Evolutionary conservation across 2,113 vertebrate genomes (phyloP).

Genomic region (Plectropomus leopardus): DNA sequence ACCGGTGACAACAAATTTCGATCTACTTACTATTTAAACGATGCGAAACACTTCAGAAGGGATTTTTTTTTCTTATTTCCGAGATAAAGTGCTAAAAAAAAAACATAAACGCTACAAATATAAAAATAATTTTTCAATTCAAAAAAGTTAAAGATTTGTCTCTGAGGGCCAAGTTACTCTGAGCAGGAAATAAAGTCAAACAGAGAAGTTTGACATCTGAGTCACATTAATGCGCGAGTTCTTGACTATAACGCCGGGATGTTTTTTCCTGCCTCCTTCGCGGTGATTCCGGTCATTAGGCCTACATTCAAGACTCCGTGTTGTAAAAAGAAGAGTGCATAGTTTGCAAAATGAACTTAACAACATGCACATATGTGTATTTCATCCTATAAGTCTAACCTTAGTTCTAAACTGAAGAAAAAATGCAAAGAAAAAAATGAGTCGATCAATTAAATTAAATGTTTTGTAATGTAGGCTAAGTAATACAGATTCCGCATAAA

Average conservation of each 20-base stretch:
- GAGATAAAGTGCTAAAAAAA: neutral
- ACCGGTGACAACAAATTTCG: neutral
- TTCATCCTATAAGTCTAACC: neutral
- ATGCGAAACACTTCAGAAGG: too few relatives aligned
- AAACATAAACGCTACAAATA: neutral
- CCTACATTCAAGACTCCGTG: neutral
- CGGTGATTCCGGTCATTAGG: conserved; percentile 39
- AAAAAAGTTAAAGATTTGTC: conserved; percentile 19
- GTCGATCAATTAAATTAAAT: neutral
- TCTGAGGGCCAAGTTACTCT: conserved; percentile 19
- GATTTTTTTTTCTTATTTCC: neutral
- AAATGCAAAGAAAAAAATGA: neutral
- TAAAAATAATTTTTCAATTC: too few relatives aligned
- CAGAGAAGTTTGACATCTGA: conserved; percentile 69
- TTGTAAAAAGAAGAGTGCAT: too few relatives aligned
- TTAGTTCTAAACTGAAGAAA: too few relatives aligned
- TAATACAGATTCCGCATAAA: too few relatives aligned
- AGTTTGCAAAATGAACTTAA: too few relatives aligned
- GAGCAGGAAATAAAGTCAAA: conserved; percentile 50
- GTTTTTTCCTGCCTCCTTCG: conserved; percentile 55
- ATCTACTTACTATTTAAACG: neutral
- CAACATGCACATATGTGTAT: too few relatives aligned
- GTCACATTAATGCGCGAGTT: conserved; percentile 60
- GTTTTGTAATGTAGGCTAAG: neutral
- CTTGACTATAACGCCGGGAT: conserved; percentile 27